Percentiles rank a stretch among this genome's conserved stretches.
Conservation (phyloP, 1,140 invertebrate species). For the Sesamia nonagrioides region DNA sequence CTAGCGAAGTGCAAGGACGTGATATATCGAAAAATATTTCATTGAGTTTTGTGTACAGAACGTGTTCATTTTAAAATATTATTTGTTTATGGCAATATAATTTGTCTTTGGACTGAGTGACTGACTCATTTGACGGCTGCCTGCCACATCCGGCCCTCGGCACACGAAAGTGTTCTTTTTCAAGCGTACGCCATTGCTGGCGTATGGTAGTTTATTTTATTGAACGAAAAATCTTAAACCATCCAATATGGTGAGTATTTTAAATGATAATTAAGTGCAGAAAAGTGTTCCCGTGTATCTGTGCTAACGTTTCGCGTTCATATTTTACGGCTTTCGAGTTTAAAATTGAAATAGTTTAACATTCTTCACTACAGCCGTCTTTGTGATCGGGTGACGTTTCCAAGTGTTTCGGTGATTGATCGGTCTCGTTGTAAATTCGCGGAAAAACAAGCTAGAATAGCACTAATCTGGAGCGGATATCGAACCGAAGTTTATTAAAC, state of each 20-base stretch:
- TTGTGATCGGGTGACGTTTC: conserved; percentile 84
- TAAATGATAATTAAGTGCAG: conserved; percentile 70
- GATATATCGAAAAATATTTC: neutral
- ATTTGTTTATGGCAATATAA: conserved; percentile 32
- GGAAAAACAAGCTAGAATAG: neutral
- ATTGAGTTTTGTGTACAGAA: neutral
- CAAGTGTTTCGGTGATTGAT: conserved; percentile 69
- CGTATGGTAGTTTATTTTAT: conserved; percentile 92
- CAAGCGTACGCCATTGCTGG: conserved; percentile 94
- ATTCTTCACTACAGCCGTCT: conserved; percentile 66
- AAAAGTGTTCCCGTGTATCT: conserved; percentile 66
- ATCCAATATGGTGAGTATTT: conserved; percentile 94
- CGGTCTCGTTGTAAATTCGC: conserved; percentile 61
- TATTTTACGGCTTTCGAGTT: conserved; percentile 75
- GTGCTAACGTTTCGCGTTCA: conserved; percentile 62
- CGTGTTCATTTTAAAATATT: neutral
- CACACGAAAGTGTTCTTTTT: conserved; percentile 87
- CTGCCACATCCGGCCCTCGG: conserved; percentile 76
- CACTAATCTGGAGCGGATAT: neutral
- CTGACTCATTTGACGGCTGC: conserved; percentile 63
- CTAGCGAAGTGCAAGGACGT: neutral
- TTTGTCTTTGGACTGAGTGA: conserved; percentile 67
- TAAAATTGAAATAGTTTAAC: conserved; percentile 62
- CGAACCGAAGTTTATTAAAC: neutral
- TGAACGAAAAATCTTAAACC: conserved; percentile 92